A percentile compares a stretch with the other conserved stretches of the same genome.
Evolutionary conservation across 2,888 invertebrate genomes (phyloP).

Genomic region (Platycheirus rosarum): DNA sequence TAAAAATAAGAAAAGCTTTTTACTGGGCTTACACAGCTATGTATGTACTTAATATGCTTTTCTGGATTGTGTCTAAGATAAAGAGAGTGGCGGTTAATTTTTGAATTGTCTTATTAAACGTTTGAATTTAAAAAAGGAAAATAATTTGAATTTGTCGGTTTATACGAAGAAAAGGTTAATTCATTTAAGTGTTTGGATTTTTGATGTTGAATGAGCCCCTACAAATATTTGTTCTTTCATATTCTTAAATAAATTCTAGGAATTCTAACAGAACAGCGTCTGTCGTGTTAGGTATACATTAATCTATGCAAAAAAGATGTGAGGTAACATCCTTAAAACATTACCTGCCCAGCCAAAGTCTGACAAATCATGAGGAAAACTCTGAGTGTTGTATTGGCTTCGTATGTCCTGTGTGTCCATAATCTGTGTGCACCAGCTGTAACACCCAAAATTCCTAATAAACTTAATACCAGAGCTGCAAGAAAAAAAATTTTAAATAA

Average conservation of each 20-base stretch:
- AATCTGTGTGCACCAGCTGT: conserved; percentile 96
- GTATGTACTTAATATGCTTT: not conserved
- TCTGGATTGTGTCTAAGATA: conserved; percentile 72
- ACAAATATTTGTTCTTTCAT: too few species aligned
- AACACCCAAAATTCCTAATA: conserved; percentile 89
- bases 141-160: too few species aligned
- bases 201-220: too few species aligned
- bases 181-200: too few species aligned
- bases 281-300: too few species aligned
- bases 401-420: conserved; percentile 95
- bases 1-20: conserved; percentile 45
- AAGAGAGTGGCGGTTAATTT: conserved; percentile 4
- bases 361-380: conserved; percentile 92
- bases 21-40: conserved; percentile 18
- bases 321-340: too few species aligned
- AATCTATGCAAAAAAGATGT: too few species aligned
- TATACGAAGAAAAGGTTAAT: too few species aligned
- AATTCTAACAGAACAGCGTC: too few species aligned
- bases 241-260: too few species aligned
- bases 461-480: conserved; percentile 86
- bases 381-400: conserved; percentile 88
- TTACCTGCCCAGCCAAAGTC: conserved; percentile 94
- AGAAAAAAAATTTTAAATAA: conserved; percentile 54
- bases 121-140: not conserved
- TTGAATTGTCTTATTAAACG: not conserved